Conservation (phyloP, 2,113 vertebrate species). For the Erpornis zantholeuca region DNA sequence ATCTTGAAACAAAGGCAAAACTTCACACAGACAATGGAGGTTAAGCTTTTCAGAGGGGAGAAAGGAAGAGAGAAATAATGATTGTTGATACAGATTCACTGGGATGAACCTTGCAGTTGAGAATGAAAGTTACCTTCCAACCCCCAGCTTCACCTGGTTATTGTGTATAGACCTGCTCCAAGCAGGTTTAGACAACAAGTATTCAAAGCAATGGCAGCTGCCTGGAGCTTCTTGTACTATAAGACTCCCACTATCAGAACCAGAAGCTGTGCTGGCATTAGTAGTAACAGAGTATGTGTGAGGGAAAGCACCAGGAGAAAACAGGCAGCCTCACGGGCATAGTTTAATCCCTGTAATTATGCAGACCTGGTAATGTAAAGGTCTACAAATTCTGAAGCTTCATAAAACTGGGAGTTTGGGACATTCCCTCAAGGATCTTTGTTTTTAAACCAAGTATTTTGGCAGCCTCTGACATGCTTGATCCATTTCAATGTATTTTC, state of each 20-base stretch:
- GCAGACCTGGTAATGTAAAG: background rate
- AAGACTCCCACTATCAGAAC: background rate
- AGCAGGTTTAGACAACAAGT: constrained; percentile 21
- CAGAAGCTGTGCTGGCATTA: background rate
- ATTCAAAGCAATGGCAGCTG: background rate
- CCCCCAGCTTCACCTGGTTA: background rate
- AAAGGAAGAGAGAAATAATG: background rate
- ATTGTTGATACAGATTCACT: background rate
- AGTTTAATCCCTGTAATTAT: constrained; percentile 32
- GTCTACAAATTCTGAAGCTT: background rate
- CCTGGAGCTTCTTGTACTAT: background rate
- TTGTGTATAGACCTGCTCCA: background rate
- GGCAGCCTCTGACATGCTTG: background rate
- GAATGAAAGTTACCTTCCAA: background rate
- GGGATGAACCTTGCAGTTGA: background rate
- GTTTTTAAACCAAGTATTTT: constrained; percentile 31
- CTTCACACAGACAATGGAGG: background rate
- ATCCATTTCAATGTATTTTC: constrained; percentile 12
- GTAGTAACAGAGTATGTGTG: background rate
- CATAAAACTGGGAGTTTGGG: background rate
- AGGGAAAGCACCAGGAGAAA: background rate
- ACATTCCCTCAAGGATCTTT: constrained; percentile 1
- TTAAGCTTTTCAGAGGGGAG: background rate
- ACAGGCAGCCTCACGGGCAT: background rate
- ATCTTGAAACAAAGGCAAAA: background rate